Evolutionary conservation across 2,888 invertebrate genomes (phyloP).

Genomic region (Sipunculus nudus): DNA sequence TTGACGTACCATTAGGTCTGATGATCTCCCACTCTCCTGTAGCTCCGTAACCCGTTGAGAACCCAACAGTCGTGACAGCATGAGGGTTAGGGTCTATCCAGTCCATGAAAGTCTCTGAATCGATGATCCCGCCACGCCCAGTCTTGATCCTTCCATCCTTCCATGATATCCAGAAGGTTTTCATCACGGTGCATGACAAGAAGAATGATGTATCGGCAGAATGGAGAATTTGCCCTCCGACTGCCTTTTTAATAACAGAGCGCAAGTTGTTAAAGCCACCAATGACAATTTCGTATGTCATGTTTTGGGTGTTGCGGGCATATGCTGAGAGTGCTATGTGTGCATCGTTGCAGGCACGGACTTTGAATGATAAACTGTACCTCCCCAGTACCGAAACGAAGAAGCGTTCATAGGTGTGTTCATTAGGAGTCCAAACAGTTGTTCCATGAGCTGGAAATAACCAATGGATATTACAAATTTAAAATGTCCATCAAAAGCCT

Average conservation of each 20-base stretch:
- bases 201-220: too few relatives aligned
- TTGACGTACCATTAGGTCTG: slow-evolving; percentile 1
- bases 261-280: slow-evolving; percentile 7
- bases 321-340: too few relatives aligned
- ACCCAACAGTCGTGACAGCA: not conserved
- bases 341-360: too few relatives aligned
- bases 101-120: slow-evolving; percentile 2
- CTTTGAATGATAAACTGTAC: too few relatives aligned
- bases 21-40: slow-evolving; percentile 10
- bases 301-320: not conserved
- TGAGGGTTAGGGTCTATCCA: slow-evolving; percentile 13
- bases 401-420: too few relatives aligned
- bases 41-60: slow-evolving; percentile 4
- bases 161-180: slow-evolving; percentile 18
- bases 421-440: too few relatives aligned
- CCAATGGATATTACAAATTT: too few relatives aligned
- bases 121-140: slow-evolving; percentile 11
- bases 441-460: too few relatives aligned
- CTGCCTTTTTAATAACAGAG: slow-evolving; percentile 4
- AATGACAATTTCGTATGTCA: slow-evolving; percentile 9
- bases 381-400: not conserved
- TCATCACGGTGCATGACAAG: slow-evolving; percentile 8
- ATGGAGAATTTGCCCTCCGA: too few relatives aligned
- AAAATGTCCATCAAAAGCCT: too few relatives aligned
- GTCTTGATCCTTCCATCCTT: slow-evolving; percentile 7